Conservation (phyloP, 2,888 invertebrate genomes). For the Cryptus viduatorius region DNA sequence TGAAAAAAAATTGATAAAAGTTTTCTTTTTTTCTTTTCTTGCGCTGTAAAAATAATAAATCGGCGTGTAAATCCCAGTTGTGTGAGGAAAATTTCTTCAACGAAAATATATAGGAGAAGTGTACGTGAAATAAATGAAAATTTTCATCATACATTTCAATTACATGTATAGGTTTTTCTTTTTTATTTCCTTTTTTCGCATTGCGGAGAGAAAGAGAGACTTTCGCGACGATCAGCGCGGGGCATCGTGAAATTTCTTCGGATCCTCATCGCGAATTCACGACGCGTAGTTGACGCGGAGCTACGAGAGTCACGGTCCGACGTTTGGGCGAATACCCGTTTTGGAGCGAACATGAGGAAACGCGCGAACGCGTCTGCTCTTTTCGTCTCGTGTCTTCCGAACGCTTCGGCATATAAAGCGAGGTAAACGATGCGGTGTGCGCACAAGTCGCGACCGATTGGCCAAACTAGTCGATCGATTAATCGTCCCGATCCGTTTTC, state of each 20-base stretch:
- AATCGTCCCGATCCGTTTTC: background rate
- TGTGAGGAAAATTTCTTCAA: slow-evolving; percentile 1
- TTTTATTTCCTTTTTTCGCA: background rate
- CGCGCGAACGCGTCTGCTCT: slow-evolving; percentile 7
- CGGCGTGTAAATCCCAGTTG: slow-evolving; percentile 19
- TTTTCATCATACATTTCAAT: slow-evolving; percentile 1
- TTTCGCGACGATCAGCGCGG: slow-evolving; percentile 20
- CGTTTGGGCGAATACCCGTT: slow-evolving; percentile 26
- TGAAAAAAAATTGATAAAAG: background rate
- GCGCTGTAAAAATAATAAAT: slow-evolving; percentile 22
- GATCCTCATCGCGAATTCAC: slow-evolving; percentile 21
- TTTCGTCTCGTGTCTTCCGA: slow-evolving; percentile 15
- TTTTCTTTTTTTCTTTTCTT: slow-evolving; percentile 23
- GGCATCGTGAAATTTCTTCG: slow-evolving; percentile 29
- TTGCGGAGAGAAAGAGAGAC: background rate
- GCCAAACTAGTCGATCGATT: slow-evolving; percentile 19
- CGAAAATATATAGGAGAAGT: background rate
- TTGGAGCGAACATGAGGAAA: slow-evolving; percentile 35
- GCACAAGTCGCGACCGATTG: background rate
- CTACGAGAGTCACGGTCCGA: slow-evolving; percentile 20
- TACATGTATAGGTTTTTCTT: background rate
- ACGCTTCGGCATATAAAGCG: slow-evolving; percentile 34
- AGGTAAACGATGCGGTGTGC: slow-evolving; percentile 22
- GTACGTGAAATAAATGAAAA: slow-evolving; percentile 13
- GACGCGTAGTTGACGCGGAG: slow-evolving; percentile 28